Evolutionary conservation across 2,888 invertebrate genomes (phyloP).

Genomic region (Sarcophaga subvicina): DNA sequence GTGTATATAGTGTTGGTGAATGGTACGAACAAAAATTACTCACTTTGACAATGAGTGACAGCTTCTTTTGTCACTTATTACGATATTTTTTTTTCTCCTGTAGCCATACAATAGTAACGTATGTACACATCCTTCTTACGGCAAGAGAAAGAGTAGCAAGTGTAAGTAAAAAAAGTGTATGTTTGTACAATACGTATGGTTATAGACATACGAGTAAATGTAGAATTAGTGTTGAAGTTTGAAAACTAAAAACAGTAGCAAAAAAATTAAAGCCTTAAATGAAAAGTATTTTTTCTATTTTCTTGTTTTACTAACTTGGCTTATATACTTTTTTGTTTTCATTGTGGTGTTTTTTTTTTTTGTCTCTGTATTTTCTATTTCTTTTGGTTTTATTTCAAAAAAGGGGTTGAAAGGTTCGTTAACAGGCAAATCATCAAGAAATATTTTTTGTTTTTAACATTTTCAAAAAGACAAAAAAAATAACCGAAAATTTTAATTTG

Average conservation of each 20-base stretch:
- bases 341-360: constrained; percentile 6
- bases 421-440: constrained; percentile 33
- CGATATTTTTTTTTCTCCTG: constrained; percentile 28
- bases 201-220: constrained; percentile 4
- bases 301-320: constrained; percentile 3
- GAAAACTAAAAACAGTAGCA: constrained; percentile 16
- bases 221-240: constrained; percentile 51
- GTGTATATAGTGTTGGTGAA: constrained; percentile 27
- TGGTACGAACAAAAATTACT: constrained; percentile 60
- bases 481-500: constrained; percentile 38
- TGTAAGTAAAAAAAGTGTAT: background rate
- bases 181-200: background rate
- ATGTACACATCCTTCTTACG: too few species aligned
- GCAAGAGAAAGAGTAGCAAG: background rate
- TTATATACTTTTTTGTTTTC: constrained; percentile 46
- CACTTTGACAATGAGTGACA: constrained; percentile 70
- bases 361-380: background rate
- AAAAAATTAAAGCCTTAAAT: constrained; percentile 37
- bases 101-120: too few species aligned
- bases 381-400: too few species aligned
- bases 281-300: constrained; percentile 33
- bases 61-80: constrained; percentile 70
- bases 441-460: constrained; percentile 3
- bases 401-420: constrained; percentile 52
- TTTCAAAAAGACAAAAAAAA: constrained; percentile 11